Conservation (phyloP, 2,888 invertebrate genomes). For the Acrobasis repandana region DNA sequence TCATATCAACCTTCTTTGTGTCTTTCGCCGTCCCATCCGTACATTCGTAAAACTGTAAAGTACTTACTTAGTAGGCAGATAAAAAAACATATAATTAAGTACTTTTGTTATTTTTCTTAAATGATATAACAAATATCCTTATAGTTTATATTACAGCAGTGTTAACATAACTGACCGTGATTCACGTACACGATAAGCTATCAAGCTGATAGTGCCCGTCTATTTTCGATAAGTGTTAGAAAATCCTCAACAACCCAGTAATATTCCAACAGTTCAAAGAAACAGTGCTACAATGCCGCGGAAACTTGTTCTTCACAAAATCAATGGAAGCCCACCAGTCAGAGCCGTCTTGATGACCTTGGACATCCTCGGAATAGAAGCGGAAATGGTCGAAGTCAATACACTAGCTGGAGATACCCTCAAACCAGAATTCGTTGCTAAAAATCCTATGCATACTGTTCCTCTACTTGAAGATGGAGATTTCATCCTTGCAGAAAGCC, state of each 20-base stretch:
- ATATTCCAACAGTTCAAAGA: not conserved
- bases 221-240: not conserved
- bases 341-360: conserved; percentile 46
- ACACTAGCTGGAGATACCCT: conserved; percentile 34
- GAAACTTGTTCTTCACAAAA: conserved; percentile 41
- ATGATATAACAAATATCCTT: too few relatives aligned
- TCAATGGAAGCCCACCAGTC: conserved; percentile 44
- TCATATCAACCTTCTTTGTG: too few relatives aligned
- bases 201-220: not conserved
- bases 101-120: too few relatives aligned
- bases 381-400: conserved; percentile 39
- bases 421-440: conserved; percentile 45
- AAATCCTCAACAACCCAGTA: not conserved
- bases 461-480: conserved; percentile 55
- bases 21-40: too few relatives aligned
- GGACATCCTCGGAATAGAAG: conserved; percentile 44
- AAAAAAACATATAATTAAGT: too few relatives aligned
- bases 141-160: too few relatives aligned
- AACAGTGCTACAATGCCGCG: conserved; percentile 37
- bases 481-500: conserved; percentile 48
- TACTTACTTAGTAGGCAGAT: too few relatives aligned
- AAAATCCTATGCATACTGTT: conserved; percentile 49
- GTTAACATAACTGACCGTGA: not conserved
- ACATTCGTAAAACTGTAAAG: too few relatives aligned
- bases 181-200: not conserved